A percentile compares a stretch with the other conserved stretches of the same genome.
These are phyloP conservation scores for Stictonetta naevosa DNA, from an alignment of 2,113 vertebrate genomes.

Conservation along the genomic window DNA sequence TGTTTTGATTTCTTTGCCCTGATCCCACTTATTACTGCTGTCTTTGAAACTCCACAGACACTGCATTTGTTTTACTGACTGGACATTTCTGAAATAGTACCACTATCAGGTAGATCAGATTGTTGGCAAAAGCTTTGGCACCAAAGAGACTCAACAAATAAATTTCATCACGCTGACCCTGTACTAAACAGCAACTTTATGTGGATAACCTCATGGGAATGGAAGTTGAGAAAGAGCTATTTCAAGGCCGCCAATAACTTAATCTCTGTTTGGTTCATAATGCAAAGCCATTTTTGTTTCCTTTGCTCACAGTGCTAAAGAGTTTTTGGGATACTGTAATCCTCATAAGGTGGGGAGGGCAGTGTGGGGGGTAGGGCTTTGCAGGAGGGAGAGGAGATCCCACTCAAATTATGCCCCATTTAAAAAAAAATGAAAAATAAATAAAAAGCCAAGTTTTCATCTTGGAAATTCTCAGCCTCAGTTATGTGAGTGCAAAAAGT, in stretches of 20 bases:
- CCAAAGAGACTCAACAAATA: constrained; percentile 85
- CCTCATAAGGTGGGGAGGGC: constrained; percentile 42
- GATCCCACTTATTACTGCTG: neutral
- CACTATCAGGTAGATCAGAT: constrained; percentile 83
- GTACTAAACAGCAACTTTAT: constrained; percentile 78
- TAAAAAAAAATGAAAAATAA: constrained; percentile 58
- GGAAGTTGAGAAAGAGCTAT: constrained; percentile 82
- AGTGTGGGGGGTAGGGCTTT: constrained; percentile 61
- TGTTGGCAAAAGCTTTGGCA: constrained; percentile 80
- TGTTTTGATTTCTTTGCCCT: constrained; percentile 7
- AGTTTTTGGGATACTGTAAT: constrained; percentile 63
- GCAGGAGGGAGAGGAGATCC: constrained; percentile 65
- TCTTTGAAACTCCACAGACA: constrained; percentile 55
- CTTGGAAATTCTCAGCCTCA: constrained; percentile 72
- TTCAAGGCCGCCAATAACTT: constrained; percentile 81
- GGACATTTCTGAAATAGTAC: constrained; percentile 80
- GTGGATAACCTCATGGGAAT: constrained; percentile 80
- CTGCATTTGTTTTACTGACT: constrained; percentile 62
- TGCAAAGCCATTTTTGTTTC: constrained; percentile 76
- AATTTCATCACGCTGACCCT: constrained; percentile 83
- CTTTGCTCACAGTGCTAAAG: constrained; percentile 59
- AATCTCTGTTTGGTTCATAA: constrained; percentile 80
- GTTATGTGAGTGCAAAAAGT: constrained; percentile 75
- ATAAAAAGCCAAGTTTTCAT: constrained; percentile 44
- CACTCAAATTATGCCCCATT: constrained; percentile 71